Conservation (phyloP, 2,888 invertebrate species). For the Neoitamus cyanurus region DNA sequence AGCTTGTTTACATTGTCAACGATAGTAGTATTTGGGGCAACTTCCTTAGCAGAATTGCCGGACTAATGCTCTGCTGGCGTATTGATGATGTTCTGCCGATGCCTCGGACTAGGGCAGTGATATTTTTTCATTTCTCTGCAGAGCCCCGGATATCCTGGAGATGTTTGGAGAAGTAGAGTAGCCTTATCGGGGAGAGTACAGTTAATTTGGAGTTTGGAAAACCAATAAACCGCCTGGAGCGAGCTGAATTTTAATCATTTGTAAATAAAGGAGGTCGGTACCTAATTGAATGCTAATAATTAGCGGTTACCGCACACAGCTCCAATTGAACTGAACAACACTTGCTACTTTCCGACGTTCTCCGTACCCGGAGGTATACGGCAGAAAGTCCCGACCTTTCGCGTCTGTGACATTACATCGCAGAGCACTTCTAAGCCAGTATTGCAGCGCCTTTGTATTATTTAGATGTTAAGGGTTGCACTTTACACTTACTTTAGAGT, state of each 20-base stretch:
- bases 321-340: background rate
- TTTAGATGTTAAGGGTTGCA: background rate
- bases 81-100: background rate
- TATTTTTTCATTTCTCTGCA: background rate
- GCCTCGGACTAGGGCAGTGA: background rate
- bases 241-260: background rate
- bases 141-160: background rate
- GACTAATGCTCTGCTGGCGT: background rate
- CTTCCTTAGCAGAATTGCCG: constrained; percentile 24
- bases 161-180: background rate
- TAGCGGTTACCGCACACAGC: background rate
- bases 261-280: background rate
- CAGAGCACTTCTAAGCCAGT: background rate
- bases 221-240: background rate
- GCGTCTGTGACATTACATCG: background rate
- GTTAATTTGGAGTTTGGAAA: background rate
- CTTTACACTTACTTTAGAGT: background rate
- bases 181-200: background rate
- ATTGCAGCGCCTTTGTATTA: background rate
- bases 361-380: background rate
- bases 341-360: background rate
- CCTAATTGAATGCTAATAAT: background rate
- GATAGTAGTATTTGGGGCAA: constrained; percentile 45
- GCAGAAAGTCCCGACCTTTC: background rate
- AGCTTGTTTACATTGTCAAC: constrained; percentile 51